These are phyloP conservation scores for Acheta domesticus DNA, from an alignment of 2,888 invertebrate genomes.

Conservation along the genomic window DNA sequence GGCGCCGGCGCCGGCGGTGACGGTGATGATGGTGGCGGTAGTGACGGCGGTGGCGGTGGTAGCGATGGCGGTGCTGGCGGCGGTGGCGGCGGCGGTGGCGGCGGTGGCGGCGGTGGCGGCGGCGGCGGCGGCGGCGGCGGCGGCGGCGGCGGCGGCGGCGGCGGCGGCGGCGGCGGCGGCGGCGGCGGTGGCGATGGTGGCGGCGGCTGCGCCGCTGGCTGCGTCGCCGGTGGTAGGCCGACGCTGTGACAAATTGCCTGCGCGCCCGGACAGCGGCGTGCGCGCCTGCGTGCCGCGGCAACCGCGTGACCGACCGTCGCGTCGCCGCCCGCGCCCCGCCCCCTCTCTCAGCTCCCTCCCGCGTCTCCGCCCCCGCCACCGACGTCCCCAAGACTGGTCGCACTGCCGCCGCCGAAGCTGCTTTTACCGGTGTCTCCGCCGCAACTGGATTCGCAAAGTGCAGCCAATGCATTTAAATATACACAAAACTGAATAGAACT, in stretches of 20 bases:
- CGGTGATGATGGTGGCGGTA: not conserved
- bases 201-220: not conserved
- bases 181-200: not conserved
- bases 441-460: too few species aligned
- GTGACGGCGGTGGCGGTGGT: not conserved
- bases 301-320: conserved; percentile 5
- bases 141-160: too few species aligned
- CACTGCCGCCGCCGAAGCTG: too few species aligned
- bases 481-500: too few species aligned
- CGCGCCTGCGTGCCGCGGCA: conserved; percentile 5
- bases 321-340: not conserved
- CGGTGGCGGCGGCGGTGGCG: too few species aligned
- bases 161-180: not conserved
- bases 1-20: not conserved
- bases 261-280: not conserved
- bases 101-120: too few species aligned
- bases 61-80: not conserved
- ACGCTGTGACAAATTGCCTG: not conserved
- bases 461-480: too few species aligned
- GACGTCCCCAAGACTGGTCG: too few species aligned
- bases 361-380: too few species aligned
- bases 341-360: too few species aligned
- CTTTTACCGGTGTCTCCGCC: too few species aligned
- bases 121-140: too few species aligned
- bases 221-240: not conserved